Conservation (phyloP, 2,113 vertebrate species). For the Callocephalon fimbriatum region DNA sequence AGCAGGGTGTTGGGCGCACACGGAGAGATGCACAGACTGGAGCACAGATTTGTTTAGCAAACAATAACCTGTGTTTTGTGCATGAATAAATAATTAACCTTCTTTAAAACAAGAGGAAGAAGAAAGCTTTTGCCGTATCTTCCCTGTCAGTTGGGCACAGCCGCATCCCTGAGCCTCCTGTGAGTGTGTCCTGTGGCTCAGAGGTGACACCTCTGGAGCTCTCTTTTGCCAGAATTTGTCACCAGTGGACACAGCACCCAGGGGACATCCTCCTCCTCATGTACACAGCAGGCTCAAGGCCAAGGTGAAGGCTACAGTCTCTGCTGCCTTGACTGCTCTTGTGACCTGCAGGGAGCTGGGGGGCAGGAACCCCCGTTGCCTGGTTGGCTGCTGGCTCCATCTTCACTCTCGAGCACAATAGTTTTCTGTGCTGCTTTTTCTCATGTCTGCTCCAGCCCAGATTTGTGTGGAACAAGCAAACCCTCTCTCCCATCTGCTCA, state of each 20-base stretch:
- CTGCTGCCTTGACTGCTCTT: not conserved
- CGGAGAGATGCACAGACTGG: not conserved
- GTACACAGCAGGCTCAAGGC: not conserved
- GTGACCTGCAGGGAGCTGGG: not conserved
- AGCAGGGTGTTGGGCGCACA: not conserved
- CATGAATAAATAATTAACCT: slow-evolving; percentile 43
- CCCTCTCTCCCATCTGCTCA: slow-evolving; percentile 48
- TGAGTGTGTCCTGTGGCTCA: not conserved
- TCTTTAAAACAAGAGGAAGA: slow-evolving; percentile 14
- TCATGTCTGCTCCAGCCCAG: slow-evolving; percentile 30
- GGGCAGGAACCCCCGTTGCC: not conserved
- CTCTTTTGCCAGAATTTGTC: accelerated
- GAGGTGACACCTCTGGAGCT: not conserved
- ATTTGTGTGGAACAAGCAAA: slow-evolving; percentile 35
- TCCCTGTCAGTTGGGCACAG: not conserved
- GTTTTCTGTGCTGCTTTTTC: not conserved
- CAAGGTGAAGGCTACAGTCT: not conserved
- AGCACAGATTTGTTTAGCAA: slow-evolving; percentile 65
- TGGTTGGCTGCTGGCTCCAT: not conserved
- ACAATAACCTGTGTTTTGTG: slow-evolving; percentile 64
- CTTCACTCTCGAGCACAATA: not conserved
- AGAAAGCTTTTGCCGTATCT: not conserved
- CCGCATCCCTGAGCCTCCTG: accelerated
- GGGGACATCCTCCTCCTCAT: not conserved
- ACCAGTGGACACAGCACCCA: accelerated